phyloP scores from a whole-genome alignment of 2,888 invertebrate species.

The Tillus elongatus region DNA sequence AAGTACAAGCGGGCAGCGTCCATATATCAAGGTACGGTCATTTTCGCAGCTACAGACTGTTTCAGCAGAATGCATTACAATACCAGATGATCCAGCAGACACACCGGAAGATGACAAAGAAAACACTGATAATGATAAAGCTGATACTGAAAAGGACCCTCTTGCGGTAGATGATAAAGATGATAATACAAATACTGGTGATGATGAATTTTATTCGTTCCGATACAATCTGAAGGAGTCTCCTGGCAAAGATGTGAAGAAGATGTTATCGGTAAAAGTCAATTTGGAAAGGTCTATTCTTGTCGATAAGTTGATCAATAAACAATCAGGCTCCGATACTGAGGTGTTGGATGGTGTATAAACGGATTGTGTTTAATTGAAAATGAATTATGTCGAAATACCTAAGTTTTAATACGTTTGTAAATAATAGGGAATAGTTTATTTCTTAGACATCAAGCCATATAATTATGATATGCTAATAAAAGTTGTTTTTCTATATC shows the following conservation, averaged over 20 bases:
- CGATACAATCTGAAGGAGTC: constrained; percentile 17
- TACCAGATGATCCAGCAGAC: constrained; percentile 30
- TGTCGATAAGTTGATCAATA: constrained; percentile 22
- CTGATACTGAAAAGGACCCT: constrained; percentile 6
- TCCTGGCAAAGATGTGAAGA: constrained; percentile 18
- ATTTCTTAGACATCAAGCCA: too few relatives aligned
- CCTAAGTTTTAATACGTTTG: too few relatives aligned
- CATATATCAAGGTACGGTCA: constrained; percentile 32
- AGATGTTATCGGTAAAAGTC: constrained; percentile 23
- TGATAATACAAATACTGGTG: not conserved
- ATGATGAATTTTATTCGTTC: too few relatives aligned
- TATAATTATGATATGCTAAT: too few relatives aligned
- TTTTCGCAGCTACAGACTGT: constrained; percentile 31
- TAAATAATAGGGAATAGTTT: too few relatives aligned
- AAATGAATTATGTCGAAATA: too few relatives aligned
- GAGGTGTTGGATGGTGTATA: too few relatives aligned
- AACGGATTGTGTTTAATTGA: too few relatives aligned
- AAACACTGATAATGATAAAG: constrained; percentile 9
- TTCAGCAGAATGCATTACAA: constrained; percentile 34
- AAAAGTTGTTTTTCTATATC: too few relatives aligned
- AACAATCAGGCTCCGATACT: constrained; percentile 3
- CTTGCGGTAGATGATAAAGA: constrained; percentile 6
- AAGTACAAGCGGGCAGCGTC: not conserved
- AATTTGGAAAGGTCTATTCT: constrained; percentile 19
- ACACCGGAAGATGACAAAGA: constrained; percentile 9